These are phyloP conservation scores for Heterocephalus glaber DNA, from an alignment of 2,113 vertebrate genomes.

Conservation along the genomic window DNA sequence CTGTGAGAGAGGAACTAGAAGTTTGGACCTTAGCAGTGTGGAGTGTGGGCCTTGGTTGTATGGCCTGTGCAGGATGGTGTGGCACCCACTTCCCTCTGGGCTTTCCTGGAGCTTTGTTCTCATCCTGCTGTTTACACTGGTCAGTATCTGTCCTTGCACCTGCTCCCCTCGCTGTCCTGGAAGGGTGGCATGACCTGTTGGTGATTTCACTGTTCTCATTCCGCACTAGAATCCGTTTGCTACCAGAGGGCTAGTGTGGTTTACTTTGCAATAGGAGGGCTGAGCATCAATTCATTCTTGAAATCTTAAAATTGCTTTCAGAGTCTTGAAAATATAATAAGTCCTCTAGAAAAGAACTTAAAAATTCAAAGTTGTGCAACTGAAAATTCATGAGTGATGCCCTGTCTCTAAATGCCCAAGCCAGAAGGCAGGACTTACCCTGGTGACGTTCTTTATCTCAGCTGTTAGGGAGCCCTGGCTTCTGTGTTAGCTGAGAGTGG, in stretches of 20 bases:
- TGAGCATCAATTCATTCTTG: background rate
- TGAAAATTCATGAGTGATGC: background rate
- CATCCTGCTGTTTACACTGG: background rate
- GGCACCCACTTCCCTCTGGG: background rate
- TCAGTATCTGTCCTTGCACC: too few species aligned
- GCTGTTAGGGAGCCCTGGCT: background rate
- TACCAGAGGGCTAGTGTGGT: background rate
- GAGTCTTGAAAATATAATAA: background rate
- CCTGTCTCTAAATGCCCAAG: background rate
- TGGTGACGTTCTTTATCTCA: background rate
- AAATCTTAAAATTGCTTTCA: slow-evolving; percentile 6
- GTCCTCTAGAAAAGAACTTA: background rate
- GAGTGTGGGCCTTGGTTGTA: too few species aligned
- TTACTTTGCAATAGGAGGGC: background rate
- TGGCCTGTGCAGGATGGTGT: background rate
- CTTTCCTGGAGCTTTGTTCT: background rate
- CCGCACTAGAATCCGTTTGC: background rate
- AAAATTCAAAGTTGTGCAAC: background rate
- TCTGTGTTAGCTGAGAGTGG: background rate
- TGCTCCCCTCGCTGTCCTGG: background rate
- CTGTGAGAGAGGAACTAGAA: background rate
- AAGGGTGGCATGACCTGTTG: background rate
- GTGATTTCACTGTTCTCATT: background rate
- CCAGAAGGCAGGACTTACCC: background rate
- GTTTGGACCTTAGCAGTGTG: background rate